A percentile compares a stretch with the other conserved stretches of the same genome.
Evolutionary conservation across 2,113 vertebrate species (phyloP).

Genomic region (Sapayoa aenigma): DNA sequence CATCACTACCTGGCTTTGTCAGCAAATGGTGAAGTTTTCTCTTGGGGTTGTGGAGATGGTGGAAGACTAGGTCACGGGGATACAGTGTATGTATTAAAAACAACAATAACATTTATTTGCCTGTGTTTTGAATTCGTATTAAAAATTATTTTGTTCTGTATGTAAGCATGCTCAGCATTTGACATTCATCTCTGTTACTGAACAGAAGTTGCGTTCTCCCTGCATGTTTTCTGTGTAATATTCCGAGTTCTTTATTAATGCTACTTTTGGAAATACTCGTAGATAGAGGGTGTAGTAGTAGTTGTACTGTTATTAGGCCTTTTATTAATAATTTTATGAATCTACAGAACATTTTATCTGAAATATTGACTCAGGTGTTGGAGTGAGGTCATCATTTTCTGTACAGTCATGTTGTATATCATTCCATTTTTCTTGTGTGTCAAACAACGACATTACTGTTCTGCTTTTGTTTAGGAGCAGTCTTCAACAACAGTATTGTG

Average conservation of each 20-base stretch:
- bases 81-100: slow-evolving; percentile 83
- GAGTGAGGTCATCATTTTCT: not conserved
- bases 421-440: not conserved
- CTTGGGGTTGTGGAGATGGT: slow-evolving; percentile 97
- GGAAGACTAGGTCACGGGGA: slow-evolving; percentile 96
- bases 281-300: not conserved
- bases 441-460: not conserved
- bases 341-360: not conserved
- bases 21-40: slow-evolving; percentile 92
- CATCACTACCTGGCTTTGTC: slow-evolving; percentile 95
- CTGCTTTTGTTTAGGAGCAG: not conserved
- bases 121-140: not conserved
- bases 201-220: not conserved
- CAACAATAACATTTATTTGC: not conserved
- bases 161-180: not conserved
- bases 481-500: not conserved
- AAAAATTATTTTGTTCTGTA: not conserved
- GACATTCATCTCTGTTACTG: not conserved
- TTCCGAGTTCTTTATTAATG: not conserved
- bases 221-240: not conserved
- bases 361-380: not conserved
- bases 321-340: not conserved
- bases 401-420: not conserved
- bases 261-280: not conserved
- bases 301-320: not conserved